Evolutionary conservation across 2,888 invertebrate genomes (phyloP), one percentile per base, ranked within the genome.

Genomic region (Drosophila formosana): DNA sequence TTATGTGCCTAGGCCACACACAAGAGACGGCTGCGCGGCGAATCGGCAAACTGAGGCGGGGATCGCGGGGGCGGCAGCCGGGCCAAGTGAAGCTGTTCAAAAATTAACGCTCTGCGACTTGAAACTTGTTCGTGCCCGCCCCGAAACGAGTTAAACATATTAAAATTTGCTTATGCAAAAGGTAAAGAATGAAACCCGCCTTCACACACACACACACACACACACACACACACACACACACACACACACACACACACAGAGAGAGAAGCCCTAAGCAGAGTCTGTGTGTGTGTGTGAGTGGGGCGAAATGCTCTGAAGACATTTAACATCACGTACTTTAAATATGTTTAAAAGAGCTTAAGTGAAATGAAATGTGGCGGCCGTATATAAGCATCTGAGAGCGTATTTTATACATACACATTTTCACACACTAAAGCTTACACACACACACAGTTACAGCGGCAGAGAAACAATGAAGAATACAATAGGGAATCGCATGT

Each of bases 111-210:
- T 73, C 46, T 80, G 72, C 72, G 66, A 52, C 57, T 66, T 50
- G 62, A 28, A 75, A 60, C 30, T 80, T 53, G 41, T 25, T 56
- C 65, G 65, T 63, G 49, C 41, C 55, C 25, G 43, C 23, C 43
- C 50, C 87, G 37, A 73, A 88, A 82, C 80, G 89, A 89, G 88
- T 84, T 89, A 89, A 89, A 89, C 88, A 88, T 84, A 89, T 89
- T 84, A 89, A 85, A 83, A 89, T 89, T 82, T 84, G 89, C 88
- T 74, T 87, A 84, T 87, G 85, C 74, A 69, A 74, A 80, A 77
- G 73, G 84, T 72, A 60, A 58, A 69, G 77, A 70, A 75, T 52
- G 62, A 66, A 75, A 52, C 7, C 30, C 49, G 23, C 55, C 4
- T 39, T 25, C 4, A 43, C 62, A 47, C 46, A 55, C 62, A 52